Evolutionary conservation across 1,140 invertebrate species (phyloP).

Genomic region (Hirudo medicinalis): DNA sequence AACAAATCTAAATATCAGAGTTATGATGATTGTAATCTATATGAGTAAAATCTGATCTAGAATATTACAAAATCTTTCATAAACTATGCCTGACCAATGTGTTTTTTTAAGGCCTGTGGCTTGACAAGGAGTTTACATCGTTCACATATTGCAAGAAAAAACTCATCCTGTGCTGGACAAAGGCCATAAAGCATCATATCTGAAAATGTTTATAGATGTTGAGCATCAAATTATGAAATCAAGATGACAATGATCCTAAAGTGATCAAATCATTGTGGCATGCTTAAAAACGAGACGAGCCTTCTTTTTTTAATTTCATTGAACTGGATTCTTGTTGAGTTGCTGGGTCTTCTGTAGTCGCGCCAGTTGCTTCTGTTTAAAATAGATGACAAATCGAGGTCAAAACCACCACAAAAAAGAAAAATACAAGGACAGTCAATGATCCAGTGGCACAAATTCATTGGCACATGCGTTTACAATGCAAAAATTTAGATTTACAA

Average conservation of each 20-base stretch:
- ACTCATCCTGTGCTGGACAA: conserved; percentile 45
- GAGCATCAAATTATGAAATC: not conserved
- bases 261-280: not conserved
- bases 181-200: conserved; percentile 45
- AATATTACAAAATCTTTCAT: too few species aligned
- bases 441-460: not conserved
- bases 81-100: conserved; percentile 36
- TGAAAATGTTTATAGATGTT: conserved; percentile 30
- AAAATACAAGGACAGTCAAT: not conserved
- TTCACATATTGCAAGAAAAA: conserved; percentile 46
- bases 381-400: not conserved
- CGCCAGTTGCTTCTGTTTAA: conserved; percentile 9
- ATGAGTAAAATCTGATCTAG: too few species aligned
- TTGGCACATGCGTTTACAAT: not conserved
- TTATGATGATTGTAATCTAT: too few species aligned
- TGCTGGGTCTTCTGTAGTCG: not conserved
- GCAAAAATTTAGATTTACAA: not conserved
- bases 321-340: conserved; percentile 4
- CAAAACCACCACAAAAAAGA: not conserved
- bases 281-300: not conserved
- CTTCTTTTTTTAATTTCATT: conserved; percentile 11
- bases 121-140: conserved; percentile 44
- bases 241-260: not conserved
- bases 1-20: too few species aligned
- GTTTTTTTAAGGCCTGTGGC: conserved; percentile 44